Evolutionary conservation across 2,113 vertebrate genomes (phyloP).

Genomic region (Rallus limicola): DNA sequence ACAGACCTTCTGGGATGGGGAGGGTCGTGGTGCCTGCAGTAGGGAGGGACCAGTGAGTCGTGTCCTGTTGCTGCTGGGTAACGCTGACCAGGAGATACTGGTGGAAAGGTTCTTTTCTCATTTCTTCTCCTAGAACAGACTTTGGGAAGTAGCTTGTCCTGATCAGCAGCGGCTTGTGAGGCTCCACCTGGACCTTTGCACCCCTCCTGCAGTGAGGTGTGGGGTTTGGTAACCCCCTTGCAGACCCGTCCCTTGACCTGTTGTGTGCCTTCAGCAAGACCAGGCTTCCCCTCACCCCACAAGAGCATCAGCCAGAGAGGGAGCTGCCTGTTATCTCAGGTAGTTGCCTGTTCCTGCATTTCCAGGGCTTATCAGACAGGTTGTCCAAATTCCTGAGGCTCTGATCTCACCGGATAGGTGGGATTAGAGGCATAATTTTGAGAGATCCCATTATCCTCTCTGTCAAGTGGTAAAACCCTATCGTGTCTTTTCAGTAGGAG

Average conservation of each 20-base stretch:
- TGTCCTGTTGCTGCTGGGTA: background rate
- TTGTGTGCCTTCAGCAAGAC: background rate
- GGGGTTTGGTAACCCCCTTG: background rate
- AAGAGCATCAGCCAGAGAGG: background rate
- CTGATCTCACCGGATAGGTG: background rate
- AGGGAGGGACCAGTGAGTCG: background rate
- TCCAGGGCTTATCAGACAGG: background rate
- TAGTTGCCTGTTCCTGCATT: background rate
- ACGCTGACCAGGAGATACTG: background rate
- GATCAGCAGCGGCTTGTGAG: background rate
- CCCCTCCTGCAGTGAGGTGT: background rate
- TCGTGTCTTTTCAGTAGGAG: background rate
- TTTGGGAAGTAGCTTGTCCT: background rate
- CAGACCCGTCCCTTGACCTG: background rate
- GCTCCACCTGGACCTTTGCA: background rate
- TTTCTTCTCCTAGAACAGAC: background rate
- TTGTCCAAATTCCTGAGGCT: background rate
- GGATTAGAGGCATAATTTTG: background rate
- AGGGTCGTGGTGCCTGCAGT: background rate
- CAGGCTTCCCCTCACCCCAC: background rate
- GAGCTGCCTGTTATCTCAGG: background rate
- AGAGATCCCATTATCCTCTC: background rate
- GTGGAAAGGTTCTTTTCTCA: too few species aligned
- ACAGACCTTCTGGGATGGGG: background rate
- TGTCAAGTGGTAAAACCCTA: background rate